Evolutionary conservation across 1,140 invertebrate species (phyloP), one percentile per base, ranked within the genome.

Genomic region (Scaptomyza hsui): DNA sequence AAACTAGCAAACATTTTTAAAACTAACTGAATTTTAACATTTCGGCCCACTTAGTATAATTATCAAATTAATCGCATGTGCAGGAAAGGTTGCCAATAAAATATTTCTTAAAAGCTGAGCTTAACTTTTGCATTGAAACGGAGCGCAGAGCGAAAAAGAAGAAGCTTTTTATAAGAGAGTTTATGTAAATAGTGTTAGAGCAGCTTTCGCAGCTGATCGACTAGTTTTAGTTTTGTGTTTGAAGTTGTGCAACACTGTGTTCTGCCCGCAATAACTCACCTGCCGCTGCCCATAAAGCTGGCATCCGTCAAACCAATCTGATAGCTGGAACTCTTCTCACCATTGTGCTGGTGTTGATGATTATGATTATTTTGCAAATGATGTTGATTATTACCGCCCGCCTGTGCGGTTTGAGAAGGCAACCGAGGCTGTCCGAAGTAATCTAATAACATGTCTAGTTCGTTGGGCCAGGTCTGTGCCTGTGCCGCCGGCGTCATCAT

Each of bases 271-370:
- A 0, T 12, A 37, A 70, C 78, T 88, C 16, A 90, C 89, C 89
- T 90, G 59, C 79, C 78, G 16, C 69, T 88, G 26, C 86, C 89
- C 69, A 90, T 77, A 47, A 86, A 83, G 19, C 83, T 90, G 13
- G 79, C 62, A 55, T 88, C 89, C 3, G 80, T 37, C n/a, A 64
- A 37, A 18, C 89, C 89, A 32, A 90, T 88, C 45, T 90, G 85
- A 64, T 81, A 90, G 63, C 88, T 90, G 15, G 88, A 88, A 52
- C 72, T 88, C 52, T 83, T 90, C 24, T 90, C 88, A 7, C 78
- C 64, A 41, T 75, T 63, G 35, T 89, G 81, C 19, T 48, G 21
- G 21, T 65, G 68, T 13, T 65, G 63, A 16, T 65, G 55, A 12
- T 65, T 53, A 9, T 64, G 44, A n/a, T 73, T 41, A 1, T 63